Base-by-base conservation (phyloP, 1,140 invertebrate species). In the Zeugodacus cucurbitae region DNA sequence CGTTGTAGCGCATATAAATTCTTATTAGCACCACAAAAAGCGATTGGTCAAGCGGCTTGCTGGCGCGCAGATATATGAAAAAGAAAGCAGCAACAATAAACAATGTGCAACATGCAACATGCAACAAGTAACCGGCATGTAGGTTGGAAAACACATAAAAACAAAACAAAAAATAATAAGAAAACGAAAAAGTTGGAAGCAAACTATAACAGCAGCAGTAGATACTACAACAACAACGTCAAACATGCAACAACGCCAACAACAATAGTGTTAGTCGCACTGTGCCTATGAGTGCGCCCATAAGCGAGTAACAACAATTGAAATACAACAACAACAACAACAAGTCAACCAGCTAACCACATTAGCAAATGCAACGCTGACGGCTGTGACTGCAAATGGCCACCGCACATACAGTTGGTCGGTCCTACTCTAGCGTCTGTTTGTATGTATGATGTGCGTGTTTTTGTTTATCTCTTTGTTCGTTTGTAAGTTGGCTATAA, bases 1-100 rank as follows among this genome's bases (percentile, higher is more conserved):
- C 11, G 10, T 82, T 82, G 74, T 48, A 82, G n/a, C 41, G 74
- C 41, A 82, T 34, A 82, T 82, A 82, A 82, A 82, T 82, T 82
- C 74, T 82, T 82, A 48, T 82, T 82, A 82, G 74, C 41, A 82
- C 41, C 14, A 54, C 41, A 82, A 82, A 82, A 82, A 82, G 17
- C 37, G 41, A 82, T 54, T 54, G 14, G 48, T 54, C 48, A 54
- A 54, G 48, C 48, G 48, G 48, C 58, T 62, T 7, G 26, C 1
- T 26, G 58, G 17, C 20, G 64, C 26, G 29, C n/a, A 11, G 11
- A 32, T 32, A 67, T 17, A 17, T 4, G 20, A 17, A 17, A 29
- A 82, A 82, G 41, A 82, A 82, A 82, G 41, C 74, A 82, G 41
- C 4, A 82, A 82, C 11, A 54, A 41, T 41, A 54, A 82, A 82